A percentile compares a stretch with the other conserved stretches of the same genome.
Conservation (phyloP, 2,113 vertebrate genomes). For the Serinus canaria region DNA sequence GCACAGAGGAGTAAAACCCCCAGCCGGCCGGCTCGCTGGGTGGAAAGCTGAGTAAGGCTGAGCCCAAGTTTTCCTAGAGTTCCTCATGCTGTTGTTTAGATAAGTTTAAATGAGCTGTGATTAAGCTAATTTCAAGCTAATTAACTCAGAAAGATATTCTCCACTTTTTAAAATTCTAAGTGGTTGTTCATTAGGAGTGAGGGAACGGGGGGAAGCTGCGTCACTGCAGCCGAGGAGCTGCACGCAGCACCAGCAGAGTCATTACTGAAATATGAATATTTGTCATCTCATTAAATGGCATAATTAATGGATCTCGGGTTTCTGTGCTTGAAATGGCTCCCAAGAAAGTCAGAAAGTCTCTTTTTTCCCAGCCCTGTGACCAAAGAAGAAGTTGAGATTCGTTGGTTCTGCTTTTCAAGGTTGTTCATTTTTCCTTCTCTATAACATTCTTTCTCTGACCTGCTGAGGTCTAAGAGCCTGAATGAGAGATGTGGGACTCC, state of each 20-base stretch:
- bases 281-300: constrained; percentile 64
- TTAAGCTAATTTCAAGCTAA: constrained; percentile 86
- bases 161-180: constrained; percentile 79
- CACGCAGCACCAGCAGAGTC: constrained; percentile 50
- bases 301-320: constrained; percentile 41
- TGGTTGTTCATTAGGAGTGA: constrained; percentile 75
- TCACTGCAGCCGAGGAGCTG: constrained; percentile 67
- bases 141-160: constrained; percentile 84
- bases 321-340: no score
- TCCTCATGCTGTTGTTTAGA: constrained; percentile 83
- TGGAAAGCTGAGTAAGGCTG: constrained; percentile 33
- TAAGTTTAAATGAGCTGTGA: constrained; percentile 88
- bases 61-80: constrained; percentile 69
- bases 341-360: no score
- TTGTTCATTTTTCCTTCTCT: no score
- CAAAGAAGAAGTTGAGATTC: no score
- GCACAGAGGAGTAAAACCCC: neutral
- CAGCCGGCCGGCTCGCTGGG: rapidly evolving
- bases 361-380: no score
- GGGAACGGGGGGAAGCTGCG: constrained; percentile 56
- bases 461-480: no score
- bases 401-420: no score
- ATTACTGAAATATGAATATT: constrained; percentile 70
- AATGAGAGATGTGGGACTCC: no score
- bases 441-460: no score